Evolutionary conservation across 2,888 invertebrate genomes (phyloP).

Genomic region (Apomyelois bistriatella): DNA sequence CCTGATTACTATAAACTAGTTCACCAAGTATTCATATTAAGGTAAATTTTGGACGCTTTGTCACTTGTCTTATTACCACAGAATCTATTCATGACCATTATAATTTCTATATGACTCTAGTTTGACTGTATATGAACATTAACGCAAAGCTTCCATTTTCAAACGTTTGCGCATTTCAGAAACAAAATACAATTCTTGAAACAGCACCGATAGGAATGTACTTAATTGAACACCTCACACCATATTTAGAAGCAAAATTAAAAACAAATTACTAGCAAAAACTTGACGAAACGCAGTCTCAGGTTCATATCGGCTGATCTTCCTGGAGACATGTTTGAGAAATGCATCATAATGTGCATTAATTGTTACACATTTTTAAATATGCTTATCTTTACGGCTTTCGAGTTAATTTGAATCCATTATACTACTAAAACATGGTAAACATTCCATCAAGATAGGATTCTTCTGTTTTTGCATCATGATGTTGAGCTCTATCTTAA

Average conservation of each 20-base stretch:
- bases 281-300: neutral
- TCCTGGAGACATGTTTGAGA: neutral
- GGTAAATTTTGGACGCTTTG: too few relatives aligned
- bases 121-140: too few relatives aligned
- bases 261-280: slow-evolving; percentile 10
- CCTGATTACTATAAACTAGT: too few relatives aligned
- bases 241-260: neutral
- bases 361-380: slow-evolving; percentile 7
- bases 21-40: too few relatives aligned
- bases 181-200: neutral
- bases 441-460: neutral
- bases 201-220: neutral
- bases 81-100: too few relatives aligned
- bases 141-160: too few relatives aligned
- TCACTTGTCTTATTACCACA: too few relatives aligned
- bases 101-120: too few relatives aligned
- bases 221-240: neutral
- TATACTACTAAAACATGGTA: neutral
- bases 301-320: neutral
- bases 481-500: neutral
- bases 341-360: neutral
- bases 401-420: slow-evolving; percentile 6
- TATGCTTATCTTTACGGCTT: slow-evolving; percentile 10
- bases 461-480: neutral
- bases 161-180: neutral